Evolutionary conservation across 2,888 invertebrate genomes (phyloP).

Genomic region (Drosophila nigritarsus): DNA sequence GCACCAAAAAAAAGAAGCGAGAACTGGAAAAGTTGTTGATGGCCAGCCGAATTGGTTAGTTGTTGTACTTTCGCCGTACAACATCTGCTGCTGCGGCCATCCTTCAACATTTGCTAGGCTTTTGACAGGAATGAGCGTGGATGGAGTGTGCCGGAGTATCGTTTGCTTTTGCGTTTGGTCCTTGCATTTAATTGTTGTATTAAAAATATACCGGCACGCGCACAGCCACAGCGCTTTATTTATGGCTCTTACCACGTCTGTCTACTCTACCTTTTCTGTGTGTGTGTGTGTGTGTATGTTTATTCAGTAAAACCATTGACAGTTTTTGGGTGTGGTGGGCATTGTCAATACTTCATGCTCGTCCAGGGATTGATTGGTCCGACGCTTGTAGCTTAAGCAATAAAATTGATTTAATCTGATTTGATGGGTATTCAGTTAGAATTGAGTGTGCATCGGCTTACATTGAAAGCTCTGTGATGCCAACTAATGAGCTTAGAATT

Average conservation of each 20-base stretch:
- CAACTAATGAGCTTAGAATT: conserved; percentile 35
- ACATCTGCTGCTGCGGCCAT: conserved; percentile 46
- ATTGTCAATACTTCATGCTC: conserved; percentile 32
- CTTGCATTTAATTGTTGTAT: conserved; percentile 80
- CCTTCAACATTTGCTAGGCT: conserved; percentile 57
- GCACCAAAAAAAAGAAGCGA: conserved; percentile 29
- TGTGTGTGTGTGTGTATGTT: not conserved
- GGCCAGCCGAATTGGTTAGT: conserved; percentile 46
- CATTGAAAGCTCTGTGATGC: conserved; percentile 3
- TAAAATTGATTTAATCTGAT: conserved; percentile 59
- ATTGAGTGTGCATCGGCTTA: not conserved
- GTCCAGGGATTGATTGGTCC: conserved; percentile 49
- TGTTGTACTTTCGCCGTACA: conserved; percentile 38
- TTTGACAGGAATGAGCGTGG: conserved; percentile 10
- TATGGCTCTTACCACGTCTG: conserved; percentile 33
- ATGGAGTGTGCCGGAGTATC: conserved; percentile 4
- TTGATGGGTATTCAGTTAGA: conserved; percentile 23
- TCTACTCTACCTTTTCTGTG: conserved; percentile 3
- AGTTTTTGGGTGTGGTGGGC: conserved; percentile 60
- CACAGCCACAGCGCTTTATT: conserved; percentile 39
- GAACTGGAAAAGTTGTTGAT: conserved; percentile 46
- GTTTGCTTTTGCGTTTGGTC: conserved; percentile 58
- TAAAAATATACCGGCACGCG: conserved; percentile 67
- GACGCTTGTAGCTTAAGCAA: conserved; percentile 32
- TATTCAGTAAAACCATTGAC: conserved; percentile 54